Conservation (phyloP, 2,797 vertebrate genomes). For the Stomatorhinus walkeri region DNA sequence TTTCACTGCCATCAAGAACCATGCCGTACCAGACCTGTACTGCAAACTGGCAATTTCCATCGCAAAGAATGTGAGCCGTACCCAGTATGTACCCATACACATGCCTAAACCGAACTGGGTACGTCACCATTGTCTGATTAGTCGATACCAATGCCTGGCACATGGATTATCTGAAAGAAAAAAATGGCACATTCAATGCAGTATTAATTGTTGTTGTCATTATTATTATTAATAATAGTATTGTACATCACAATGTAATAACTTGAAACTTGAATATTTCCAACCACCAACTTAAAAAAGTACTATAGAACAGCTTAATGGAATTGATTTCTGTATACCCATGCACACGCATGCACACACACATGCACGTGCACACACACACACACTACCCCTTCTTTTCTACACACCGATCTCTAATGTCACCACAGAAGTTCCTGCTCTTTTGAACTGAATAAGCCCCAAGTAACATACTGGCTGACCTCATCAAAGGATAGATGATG, state of each 20-base stretch:
- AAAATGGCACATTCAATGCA: neutral
- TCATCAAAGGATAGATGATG: neutral
- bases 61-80: neutral
- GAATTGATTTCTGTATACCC: neutral
- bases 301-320: neutral
- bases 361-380: neutral
- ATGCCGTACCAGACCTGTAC: neutral
- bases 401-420: neutral
- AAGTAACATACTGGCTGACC: neutral
- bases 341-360: neutral
- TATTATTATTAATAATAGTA: neutral
- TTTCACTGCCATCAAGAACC: neutral
- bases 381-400: neutral
- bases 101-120: neutral
- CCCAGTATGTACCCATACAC: neutral
- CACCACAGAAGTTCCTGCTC: neutral
- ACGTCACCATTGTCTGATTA: neutral
- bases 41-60: neutral
- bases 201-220: neutral
- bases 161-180: neutral
- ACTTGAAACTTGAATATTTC: neutral
- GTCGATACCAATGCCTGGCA: neutral
- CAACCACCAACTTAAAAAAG: neutral
- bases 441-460: neutral
- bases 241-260: neutral